Evolutionary conservation across 2,888 invertebrate genomes (phyloP), one percentile per base, ranked within the genome.

Genomic region (Apodemia mormo): DNA sequence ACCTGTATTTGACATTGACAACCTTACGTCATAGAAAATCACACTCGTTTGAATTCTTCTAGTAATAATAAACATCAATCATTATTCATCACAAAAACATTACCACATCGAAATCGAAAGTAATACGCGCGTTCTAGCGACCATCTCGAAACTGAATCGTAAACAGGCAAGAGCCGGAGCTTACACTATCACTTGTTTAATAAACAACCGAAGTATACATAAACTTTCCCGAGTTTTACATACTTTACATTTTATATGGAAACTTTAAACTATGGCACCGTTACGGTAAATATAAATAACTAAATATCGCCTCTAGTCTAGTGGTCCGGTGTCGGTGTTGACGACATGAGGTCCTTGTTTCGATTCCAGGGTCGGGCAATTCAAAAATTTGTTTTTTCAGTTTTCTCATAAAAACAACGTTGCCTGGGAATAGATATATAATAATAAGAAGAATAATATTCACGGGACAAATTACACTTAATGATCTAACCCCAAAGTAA

Each of bases 61-160:
- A 14, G 33, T 61, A 14, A 58, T 58, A 61, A 33, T 33, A 61
- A 30, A 33, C 30, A 33, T 33, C 33, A 61, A 61, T 61, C 30
- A 61, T 56, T 56, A 56, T 61, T 12, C 61, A 30, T 61, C 58
- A 61, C 58, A 61, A 33, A 56, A 58, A 58, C 58, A 58, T 58
- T 58, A 58, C 58, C 58, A 33, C 58, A 58, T 58, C 58, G 58
- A 58, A 58, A 58, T 30, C 58, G 58, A 58, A 58, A 58, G 58
- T 58, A 58, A 58, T 58, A 58, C 33, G 30, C 49, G 58, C 49
- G 49, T 49, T 58, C 30, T 58, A 29, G 58, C 30, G 29, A 29
- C 58, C 30, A 58, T 29, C 58, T 58, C 30, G 30, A 33, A 58
- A 58, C 33, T 29, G 58, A 61, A 61, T 61, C 30, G 30, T 30